Base-by-base conservation (phyloP, 2,888 invertebrate genomes). In the Eristalis arbustorum region DNA sequence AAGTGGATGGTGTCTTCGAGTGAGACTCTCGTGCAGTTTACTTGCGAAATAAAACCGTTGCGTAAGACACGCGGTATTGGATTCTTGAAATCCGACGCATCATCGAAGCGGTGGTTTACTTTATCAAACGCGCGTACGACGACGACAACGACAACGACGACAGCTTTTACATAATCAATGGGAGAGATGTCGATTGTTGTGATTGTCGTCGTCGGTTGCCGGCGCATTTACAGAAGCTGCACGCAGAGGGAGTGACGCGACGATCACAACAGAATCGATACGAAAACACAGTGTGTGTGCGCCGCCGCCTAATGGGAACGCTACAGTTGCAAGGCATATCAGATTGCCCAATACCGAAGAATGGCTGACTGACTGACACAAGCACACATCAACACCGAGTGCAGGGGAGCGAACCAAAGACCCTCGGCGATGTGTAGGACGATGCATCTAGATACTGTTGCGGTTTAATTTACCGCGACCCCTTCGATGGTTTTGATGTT, bases 381-480 rank as follows among this genome's bases (percentile, higher is more conserved):
- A n/a, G n/a, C 31, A 31, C 18, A 34, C 68, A 23, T 13, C 64
- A 40, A 37, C 61, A 57, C 57, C 22, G 63, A 37, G 11, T 69
- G 76, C 68, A 68, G 49, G 28, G 34, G 6, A 34, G 2, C 67
- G 49, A 49, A 61, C 61, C 42, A 31, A 56, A 63, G 63, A 71
- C 57, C 56, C 28, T n/a, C 31, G 42, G 28, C 5, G 34, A 25
- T n/a, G 25, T n/a, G 14, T 37, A 34, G 63, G 63, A 49, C 22
- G 31, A 62, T 73, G 56, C 18, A 31, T 73, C 6, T 68, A 80
- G 67, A 80, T 74, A 74, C 73, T 80, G 56, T 73, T 74, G 79
- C 31, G 79, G 73, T 80, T 80, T 73, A 62, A 64, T 68, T 80
- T 62, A 74, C 79, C 73, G 79, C 73, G 63, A 73, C 73, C 73